Conservation (phyloP, 37 sponge, comb jelly and placozoan species). For the Mnemiopsis leidyi region DNA sequence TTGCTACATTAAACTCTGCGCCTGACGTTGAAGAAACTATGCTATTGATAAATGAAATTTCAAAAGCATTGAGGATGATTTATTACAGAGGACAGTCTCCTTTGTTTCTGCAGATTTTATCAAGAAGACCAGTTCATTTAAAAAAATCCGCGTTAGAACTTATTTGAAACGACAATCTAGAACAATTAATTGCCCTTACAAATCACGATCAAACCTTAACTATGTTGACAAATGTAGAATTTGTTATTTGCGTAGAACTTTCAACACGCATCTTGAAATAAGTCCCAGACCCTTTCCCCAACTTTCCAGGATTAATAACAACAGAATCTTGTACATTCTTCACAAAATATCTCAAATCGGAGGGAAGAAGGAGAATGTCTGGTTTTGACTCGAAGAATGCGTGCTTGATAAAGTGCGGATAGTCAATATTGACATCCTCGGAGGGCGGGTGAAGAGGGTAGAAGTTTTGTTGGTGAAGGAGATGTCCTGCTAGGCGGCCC, state of each 20-base stretch:
- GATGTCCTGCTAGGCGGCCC: constrained; percentile 50
- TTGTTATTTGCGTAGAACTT: neutral
- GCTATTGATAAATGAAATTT: no score
- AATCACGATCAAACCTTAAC: constrained; percentile 33
- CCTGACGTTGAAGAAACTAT: no score
- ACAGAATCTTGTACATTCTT: constrained; percentile 63
- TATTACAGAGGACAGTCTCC: no score
- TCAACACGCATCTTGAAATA: constrained; percentile 11
- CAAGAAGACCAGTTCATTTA: no score
- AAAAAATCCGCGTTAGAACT: neutral
- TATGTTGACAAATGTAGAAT: constrained; percentile 10
- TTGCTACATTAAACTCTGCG: no score
- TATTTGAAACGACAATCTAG: neutral
- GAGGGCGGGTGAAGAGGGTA: constrained; percentile 63
- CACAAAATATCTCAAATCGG: constrained; percentile 65
- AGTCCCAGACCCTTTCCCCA: constrained; percentile 58
- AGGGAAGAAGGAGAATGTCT: constrained; percentile 39
- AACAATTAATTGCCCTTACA: no score
- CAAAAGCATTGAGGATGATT: no score
- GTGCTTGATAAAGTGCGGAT: constrained; percentile 48
- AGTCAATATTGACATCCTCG: constrained; percentile 54
- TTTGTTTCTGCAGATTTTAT: no score
- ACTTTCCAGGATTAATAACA: constrained; percentile 41
- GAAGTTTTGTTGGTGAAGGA: constrained; percentile 65
- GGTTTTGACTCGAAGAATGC: constrained; percentile 35